Conservation (phyloP, 2,113 vertebrate genomes). For the Hipposideros armiger region DNA sequence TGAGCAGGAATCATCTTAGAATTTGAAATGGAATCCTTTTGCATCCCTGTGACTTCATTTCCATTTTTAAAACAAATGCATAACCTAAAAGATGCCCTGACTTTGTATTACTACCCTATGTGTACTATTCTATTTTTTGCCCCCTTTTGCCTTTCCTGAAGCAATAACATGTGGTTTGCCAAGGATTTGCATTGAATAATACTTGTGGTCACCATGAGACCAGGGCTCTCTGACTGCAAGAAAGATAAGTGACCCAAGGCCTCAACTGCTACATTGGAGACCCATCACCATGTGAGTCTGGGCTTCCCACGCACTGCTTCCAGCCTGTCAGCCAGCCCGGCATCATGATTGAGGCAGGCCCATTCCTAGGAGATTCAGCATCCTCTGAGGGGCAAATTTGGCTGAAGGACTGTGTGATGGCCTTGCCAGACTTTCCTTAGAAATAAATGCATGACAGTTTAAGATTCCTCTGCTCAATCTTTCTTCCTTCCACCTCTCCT, state of each 20-base stretch:
- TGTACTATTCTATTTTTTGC: neutral
- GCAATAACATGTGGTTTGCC: neutral
- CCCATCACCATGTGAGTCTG: rapidly evolving
- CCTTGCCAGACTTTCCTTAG: neutral
- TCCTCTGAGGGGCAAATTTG: neutral
- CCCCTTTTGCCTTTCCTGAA: neutral
- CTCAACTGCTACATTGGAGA: neutral
- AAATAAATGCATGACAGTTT: neutral
- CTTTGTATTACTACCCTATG: neutral
- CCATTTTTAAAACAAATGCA: conserved; percentile 22
- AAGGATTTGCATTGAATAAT: neutral
- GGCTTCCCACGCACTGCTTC: neutral
- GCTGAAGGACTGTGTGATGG: neutral
- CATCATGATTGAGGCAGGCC: neutral
- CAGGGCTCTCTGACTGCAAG: neutral
- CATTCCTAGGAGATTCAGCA: neutral
- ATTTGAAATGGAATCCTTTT: conserved; percentile 7
- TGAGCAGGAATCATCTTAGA: conserved; percentile 24
- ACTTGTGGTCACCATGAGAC: neutral
- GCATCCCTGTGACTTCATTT: neutral
- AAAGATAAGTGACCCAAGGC: neutral
- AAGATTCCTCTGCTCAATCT: neutral
- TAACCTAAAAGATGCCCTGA: neutral
- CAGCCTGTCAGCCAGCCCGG: neutral
- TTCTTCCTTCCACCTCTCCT: neutral